Base-by-base conservation (phyloP, 2,888 invertebrate species). In the Xanthorhoe spadicearia region DNA sequence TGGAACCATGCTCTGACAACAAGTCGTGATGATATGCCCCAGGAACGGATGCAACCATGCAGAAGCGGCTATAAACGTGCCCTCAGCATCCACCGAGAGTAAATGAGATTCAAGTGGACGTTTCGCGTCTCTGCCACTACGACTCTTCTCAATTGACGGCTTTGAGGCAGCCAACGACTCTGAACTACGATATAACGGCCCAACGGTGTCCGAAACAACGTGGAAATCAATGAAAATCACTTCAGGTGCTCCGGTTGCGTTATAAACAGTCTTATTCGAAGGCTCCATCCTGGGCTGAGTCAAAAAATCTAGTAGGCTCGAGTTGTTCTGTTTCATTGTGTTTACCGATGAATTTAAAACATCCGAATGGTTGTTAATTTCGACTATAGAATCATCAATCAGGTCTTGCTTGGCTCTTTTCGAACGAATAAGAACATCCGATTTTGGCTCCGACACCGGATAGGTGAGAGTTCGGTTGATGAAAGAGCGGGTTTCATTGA, bases 11-110 rank as follows among this genome's bases (percentile, higher is more conserved):
- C 82, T 80, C 73, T 83, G 83, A 65, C 81, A 86, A 15, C 80
- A 84, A 54, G 78, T 75, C 0, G 83, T 74, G 23, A 90, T 72
- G 52, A 92, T 66, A 66, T 84, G 77, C 15, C 79, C 80, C 59
- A 92, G 78, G 65, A 92, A 85, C 8, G 87, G 89, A 75, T 92
- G 90, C 23, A 81, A 71, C 28, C 72, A 80, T 0, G 83, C 76
- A 4, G 87, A 77, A 19, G 88, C 84, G 28, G 92, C 85, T 4
- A 92, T 71, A 71, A 92, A 91, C n/a, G 69, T 66, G 2, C 92
- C 92, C 52, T 87, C 86, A n/a, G 80, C 70, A 50, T 83, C 83
- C 13, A 92, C 73, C 10, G 88, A 82, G 0, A 90, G 77, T 54
- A 87, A 72, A 35, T 78, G 74, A 7, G 73, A 52, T 1, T n/a